phyloP scores from a whole-genome alignment of 2,113 vertebrate species.

The Synodontis membranacea region DNA sequence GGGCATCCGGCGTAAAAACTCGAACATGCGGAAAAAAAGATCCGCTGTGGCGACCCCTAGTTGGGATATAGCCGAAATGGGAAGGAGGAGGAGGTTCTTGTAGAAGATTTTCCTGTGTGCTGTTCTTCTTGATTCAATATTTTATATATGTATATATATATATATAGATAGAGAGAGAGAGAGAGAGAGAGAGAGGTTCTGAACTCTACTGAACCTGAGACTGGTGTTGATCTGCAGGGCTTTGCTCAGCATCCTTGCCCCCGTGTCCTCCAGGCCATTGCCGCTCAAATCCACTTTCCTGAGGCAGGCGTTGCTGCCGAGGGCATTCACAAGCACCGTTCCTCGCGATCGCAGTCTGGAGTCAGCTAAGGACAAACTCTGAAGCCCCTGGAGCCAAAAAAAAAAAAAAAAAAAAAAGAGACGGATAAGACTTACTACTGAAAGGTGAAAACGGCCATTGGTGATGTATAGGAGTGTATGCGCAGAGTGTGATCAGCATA shows the following conservation, averaged over 20 bases:
- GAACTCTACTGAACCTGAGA: slow-evolving; percentile 70
- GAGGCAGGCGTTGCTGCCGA: slow-evolving; percentile 86
- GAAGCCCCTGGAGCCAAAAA: slow-evolving; percentile 73
- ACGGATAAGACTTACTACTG: background rate
- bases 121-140: background rate
- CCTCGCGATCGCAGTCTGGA: slow-evolving; percentile 84
- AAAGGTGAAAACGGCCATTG: background rate
- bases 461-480: background rate
- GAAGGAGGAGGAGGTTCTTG: too few species aligned
- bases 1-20: too few species aligned
- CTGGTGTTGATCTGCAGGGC: slow-evolving; percentile 89
- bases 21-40: too few species aligned
- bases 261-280: slow-evolving; percentile 86
- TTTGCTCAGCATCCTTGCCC: slow-evolving; percentile 91
- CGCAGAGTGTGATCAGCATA: background rate
- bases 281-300: slow-evolving; percentile 86
- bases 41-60: too few species aligned
- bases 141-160: too few species aligned
- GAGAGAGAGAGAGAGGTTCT: too few species aligned
- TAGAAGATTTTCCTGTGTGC: background rate
- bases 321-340: slow-evolving; percentile 84
- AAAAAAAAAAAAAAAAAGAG: too few species aligned
- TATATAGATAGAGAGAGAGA: too few species aligned
- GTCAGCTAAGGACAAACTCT: slow-evolving; percentile 84
- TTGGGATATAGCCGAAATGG: too few species aligned